Base-by-base conservation (phyloP, 2,888 invertebrate genomes). In the Sarcophaga subvicina region DNA sequence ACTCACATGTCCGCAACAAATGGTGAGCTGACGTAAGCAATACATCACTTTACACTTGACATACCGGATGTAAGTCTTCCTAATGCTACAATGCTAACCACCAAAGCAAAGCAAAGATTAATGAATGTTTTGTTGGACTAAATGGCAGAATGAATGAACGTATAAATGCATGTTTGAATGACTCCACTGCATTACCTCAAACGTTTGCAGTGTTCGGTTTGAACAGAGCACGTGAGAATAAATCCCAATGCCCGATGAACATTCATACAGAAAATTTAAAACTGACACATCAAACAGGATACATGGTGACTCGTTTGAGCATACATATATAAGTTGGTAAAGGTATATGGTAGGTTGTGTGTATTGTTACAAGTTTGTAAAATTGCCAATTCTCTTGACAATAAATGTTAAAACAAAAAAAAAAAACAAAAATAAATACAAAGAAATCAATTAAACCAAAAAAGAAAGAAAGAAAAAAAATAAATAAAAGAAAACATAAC, bases 1-100 rank as follows among this genome's bases (percentile, higher is more conserved):
- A 37, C 54, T 27, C 25, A 69, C 59, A 83, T 79, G 83, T 75
- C 83, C 83, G 64, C 83, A 83, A 64, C 73, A 79, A 69, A 73
- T 75, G 83, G 59, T 75, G 59, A 63, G 11, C 59, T 75, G 79
- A 63, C 70, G 6, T 79, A 27, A 47, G 64, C 75, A 59, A 75
- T 75, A 83, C 59, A 83, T 79, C 79, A 83, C 37, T 73, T 79
- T 47, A 45, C 45, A 79, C 73, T 73, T 83, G 73, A 75, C 69
- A 83, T 45, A 12, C 45, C 27, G 73, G 54, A 69, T 73, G 73
- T 63, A 71, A 76, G 25, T 63, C 17, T 49, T 79, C 20, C 63
- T 67, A 69, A 73, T 69, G 25, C 78, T 63, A 69, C 22, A 73
- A 27, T 78, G 73, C 71, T 49, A 67, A 78, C 60, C 59, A 66